Evolutionary conservation across 2,113 vertebrate species (phyloP).

Genomic region (Sialia sialis): DNA sequence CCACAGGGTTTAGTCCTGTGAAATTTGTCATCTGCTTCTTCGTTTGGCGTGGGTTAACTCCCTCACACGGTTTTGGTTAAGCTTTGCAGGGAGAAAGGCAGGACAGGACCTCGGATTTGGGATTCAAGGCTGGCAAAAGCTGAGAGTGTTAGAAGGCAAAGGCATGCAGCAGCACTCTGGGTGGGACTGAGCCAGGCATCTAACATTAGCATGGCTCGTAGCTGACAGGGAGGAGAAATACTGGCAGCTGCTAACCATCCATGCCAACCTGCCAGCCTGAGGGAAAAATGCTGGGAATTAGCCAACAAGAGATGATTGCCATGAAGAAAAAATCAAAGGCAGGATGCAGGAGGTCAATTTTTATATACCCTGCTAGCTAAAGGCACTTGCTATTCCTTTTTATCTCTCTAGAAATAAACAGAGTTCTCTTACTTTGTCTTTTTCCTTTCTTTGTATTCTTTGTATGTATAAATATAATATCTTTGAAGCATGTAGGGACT

Average conservation of each 20-base stretch:
- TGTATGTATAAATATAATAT: neutral
- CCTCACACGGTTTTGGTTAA: neutral
- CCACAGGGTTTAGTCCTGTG: neutral
- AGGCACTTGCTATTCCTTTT: constrained; percentile 21
- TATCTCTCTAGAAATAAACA: constrained; percentile 28
- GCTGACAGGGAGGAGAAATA: constrained; percentile 68
- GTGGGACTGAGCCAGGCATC: constrained; percentile 69
- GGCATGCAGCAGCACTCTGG: constrained; percentile 34
- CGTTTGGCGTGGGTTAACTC: neutral
- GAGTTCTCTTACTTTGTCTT: neutral
- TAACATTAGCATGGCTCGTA: constrained; percentile 47
- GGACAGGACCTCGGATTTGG: constrained; percentile 3
- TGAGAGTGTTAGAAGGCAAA: constrained; percentile 46
- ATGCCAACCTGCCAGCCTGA: constrained; percentile 40
- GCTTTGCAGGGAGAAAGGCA: neutral
- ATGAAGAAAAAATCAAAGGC: constrained; percentile 67
- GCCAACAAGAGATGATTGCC: constrained; percentile 49
- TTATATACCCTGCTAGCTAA: constrained; percentile 11
- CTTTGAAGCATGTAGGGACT: neutral
- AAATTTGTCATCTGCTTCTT: constrained; percentile 36
- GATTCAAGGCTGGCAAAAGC: constrained; percentile 44
- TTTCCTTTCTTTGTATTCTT: neutral
- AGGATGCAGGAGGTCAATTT: constrained; percentile 54
- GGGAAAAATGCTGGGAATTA: constrained; percentile 54
- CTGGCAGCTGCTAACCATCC: constrained; percentile 70